Evolutionary conservation across 2,113 vertebrate species (phyloP).

Genomic region (Psophia crepitans): DNA sequence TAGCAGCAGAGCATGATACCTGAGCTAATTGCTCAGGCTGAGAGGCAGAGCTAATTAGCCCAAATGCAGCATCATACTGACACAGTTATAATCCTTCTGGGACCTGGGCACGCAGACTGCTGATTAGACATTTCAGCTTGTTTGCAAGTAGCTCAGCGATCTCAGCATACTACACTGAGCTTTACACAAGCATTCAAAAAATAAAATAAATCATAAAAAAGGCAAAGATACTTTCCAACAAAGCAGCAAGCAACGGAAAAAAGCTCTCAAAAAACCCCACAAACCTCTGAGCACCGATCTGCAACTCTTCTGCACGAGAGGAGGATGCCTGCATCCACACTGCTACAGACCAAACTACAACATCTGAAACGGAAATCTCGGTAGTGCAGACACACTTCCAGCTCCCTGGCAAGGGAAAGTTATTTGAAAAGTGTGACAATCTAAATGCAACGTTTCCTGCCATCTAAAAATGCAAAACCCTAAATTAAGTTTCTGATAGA

Average conservation of each 20-base stretch:
- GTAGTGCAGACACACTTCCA: neutral
- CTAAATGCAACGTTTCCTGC: neutral
- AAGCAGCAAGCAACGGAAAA: neutral
- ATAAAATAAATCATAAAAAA: neutral
- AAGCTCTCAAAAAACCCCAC: neutral
- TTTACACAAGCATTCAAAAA: neutral
- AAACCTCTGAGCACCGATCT: neutral
- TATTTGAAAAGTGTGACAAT: neutral
- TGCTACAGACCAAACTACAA: neutral
- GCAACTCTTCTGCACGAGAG: neutral
- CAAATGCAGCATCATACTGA: constrained; percentile 34
- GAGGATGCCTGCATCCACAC: neutral
- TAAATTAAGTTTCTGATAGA: neutral
- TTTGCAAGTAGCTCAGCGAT: neutral
- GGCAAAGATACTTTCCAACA: neutral
- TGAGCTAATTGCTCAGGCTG: constrained; percentile 55
- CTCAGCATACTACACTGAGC: rapidly evolving
- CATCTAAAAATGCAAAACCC: neutral
- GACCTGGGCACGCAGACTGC: neutral
- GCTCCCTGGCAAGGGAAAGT: neutral
- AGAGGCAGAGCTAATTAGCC: constrained; percentile 53
- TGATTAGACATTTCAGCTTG: neutral
- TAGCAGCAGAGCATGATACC: constrained; percentile 48
- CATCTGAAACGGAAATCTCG: neutral
- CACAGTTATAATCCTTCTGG: constrained; percentile 41